These are phyloP conservation scores for Caradrina clavipalpis DNA, from an alignment of 2,888 invertebrate species.

Conservation along the genomic window DNA sequence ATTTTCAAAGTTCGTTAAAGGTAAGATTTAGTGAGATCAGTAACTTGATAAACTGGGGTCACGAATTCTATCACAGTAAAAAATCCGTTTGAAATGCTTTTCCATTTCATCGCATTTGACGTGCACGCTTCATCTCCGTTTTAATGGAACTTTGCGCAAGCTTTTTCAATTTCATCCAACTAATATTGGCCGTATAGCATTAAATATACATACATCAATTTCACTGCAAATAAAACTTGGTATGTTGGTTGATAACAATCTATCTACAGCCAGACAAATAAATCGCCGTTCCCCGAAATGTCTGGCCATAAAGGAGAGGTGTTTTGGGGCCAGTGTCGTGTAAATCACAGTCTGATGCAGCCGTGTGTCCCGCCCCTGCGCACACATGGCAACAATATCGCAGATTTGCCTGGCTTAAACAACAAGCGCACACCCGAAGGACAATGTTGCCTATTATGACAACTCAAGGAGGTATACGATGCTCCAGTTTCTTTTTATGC, in stretches of 20 bases:
- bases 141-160: constrained; percentile 24
- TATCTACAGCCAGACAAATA: constrained; percentile 80
- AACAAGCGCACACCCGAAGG: constrained; percentile 37
- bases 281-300: constrained; percentile 80
- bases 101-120: constrained; percentile 34
- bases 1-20: constrained; percentile 21
- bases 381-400: constrained; percentile 57
- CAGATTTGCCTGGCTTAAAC: constrained; percentile 48
- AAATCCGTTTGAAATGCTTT: constrained; percentile 23
- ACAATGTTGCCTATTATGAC: constrained; percentile 43
- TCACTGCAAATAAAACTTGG: constrained; percentile 46
- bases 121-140: constrained; percentile 24
- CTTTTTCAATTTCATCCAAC: constrained; percentile 40
- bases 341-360: constrained; percentile 79
- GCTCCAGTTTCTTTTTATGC: constrained; percentile 55
- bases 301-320: constrained; percentile 77
- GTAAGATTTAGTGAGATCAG: constrained; percentile 22
- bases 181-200: constrained; percentile 36
- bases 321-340: constrained; percentile 75
- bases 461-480: constrained; percentile 31
- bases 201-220: constrained; percentile 39
- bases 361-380: constrained; percentile 66
- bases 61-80: constrained; percentile 18
- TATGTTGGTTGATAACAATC: constrained; percentile 68
- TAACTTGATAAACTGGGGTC: constrained; percentile 32